phyloP scores from a whole-genome alignment of 2,797 vertebrate genomes.

The Lepilemur ruficaudatus region DNA sequence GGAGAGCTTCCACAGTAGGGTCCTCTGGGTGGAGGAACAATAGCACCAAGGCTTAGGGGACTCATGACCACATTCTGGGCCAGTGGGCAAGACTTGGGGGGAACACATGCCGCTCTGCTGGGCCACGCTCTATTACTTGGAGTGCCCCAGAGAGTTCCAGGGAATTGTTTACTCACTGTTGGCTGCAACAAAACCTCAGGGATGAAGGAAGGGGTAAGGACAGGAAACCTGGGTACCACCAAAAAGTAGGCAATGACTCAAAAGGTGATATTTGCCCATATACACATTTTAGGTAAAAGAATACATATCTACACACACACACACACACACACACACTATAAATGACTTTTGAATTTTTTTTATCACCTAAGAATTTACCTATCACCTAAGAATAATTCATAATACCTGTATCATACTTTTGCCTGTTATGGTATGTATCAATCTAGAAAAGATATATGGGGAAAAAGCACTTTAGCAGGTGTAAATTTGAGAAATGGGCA shows the following conservation, averaged over 20 bases:
- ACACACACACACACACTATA: not conserved
- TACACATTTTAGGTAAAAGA: not conserved
- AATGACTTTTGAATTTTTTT: not conserved
- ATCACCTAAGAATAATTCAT: not conserved
- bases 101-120: not conserved
- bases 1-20: rapidly evolving
- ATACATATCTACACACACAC: not conserved
- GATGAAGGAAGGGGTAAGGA: not conserved
- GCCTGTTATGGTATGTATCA: not conserved
- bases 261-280: not conserved
- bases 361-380: not conserved
- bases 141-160: not conserved
- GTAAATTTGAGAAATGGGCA: not conserved
- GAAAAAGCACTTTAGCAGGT: not conserved
- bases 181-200: not conserved
- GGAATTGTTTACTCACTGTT: not conserved
- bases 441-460: not conserved
- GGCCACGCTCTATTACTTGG: too few species aligned
- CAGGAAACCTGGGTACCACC: not conserved
- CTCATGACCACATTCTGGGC: not conserved
- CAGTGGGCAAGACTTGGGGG: not conserved
- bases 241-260: not conserved
- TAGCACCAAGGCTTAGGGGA: not conserved
- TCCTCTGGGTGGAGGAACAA: not conserved
- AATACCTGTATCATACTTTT: not conserved